A percentile compares a stretch with the other conserved stretches of the same genome.
These are phyloP conservation scores for Lithophane semibrunnea DNA, from an alignment of 2,888 invertebrate genomes.

Conservation along the genomic window DNA sequence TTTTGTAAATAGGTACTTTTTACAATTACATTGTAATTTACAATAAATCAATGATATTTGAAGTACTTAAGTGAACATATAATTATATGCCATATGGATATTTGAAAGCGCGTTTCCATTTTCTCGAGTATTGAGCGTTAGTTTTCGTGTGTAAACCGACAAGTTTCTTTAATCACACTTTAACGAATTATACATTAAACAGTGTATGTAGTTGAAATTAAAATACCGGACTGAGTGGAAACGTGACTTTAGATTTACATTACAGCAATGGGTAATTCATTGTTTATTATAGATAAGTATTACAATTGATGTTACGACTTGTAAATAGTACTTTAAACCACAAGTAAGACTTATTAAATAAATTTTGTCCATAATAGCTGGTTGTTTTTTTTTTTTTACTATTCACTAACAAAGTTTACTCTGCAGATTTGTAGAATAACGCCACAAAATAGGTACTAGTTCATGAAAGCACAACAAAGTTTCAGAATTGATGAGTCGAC, in stretches of 20 bases:
- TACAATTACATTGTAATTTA: conserved; percentile 58
- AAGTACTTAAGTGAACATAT: conserved; percentile 63
- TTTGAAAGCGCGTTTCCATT: conserved; percentile 51
- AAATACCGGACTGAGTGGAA: conserved; percentile 38
- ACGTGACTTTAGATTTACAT: conserved; percentile 37
- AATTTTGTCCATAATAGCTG: conserved; percentile 63
- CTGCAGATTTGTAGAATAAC: neutral
- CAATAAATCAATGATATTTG: conserved; percentile 54
- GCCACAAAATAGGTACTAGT: conserved; percentile 3
- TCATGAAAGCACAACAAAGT: conserved; percentile 1
- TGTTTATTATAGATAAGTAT: conserved; percentile 56
- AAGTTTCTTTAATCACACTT: conserved; percentile 35
- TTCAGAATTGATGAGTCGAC: conserved; percentile 18
- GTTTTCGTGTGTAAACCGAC: neutral
- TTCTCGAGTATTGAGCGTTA: conserved; percentile 26
- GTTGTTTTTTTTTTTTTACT: conserved; percentile 34
- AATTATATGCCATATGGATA: conserved; percentile 63
- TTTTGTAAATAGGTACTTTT: conserved; percentile 59
- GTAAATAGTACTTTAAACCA: conserved; percentile 66
- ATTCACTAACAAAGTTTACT: neutral
- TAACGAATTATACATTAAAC: conserved; percentile 18
- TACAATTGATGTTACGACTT: conserved; percentile 63
- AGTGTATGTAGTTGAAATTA: conserved; percentile 20
- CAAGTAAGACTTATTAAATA: conserved; percentile 68
- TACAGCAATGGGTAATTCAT: conserved; percentile 51